Base-by-base conservation (phyloP, 2,888 invertebrate genomes). In the Perizoma flavofasciatum region DNA sequence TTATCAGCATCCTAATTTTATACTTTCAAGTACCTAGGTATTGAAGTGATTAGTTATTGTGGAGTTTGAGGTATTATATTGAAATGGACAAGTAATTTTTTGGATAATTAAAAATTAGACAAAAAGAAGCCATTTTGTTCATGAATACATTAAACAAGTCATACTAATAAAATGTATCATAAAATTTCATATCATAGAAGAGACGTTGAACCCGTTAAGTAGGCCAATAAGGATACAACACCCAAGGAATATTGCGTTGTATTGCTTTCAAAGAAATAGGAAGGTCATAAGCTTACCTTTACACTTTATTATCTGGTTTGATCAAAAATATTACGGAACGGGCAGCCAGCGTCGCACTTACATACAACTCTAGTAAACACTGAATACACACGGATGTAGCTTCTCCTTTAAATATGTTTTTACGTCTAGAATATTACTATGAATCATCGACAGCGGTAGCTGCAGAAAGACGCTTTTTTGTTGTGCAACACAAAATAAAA, bases 401-500 rank as follows among this genome's bases (percentile, higher is more conserved):
- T 67, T 61, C 59, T 63, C 55, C 58, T 76, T 62, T 85, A 72
- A 71, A 79, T 69, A 79, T 68, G 63, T 63, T 61, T 72, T 70
- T 59, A 65, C 69, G 72, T 74, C 68, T 68, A 66, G 68, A 69
- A 69, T 56, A 74, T 71, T 71, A 75, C n/a, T 37, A 79, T 84
- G 86, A 85, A 71, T 84, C 84, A 85, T 75, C 82, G 57, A 62
- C 67, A 72, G 77, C 59, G 80, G 76, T 66, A 70, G 73, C 78
- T 67, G 53, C 61, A 66, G 71, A 73, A 83, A 73, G 69, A 72
- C 68, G 74, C 60, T 63, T 69, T 60, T 73, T 71, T 74, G 77
- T 85, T 81, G 84, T 83, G 85, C 83, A 85, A 85, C 66, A 75
- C n/a, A 74, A 77, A 74, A 77, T 63, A 62, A 74, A 78, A 74